Evolutionary conservation across 1,140 invertebrate genomes (phyloP).

Genomic region (Spodoptera frugiperda): DNA sequence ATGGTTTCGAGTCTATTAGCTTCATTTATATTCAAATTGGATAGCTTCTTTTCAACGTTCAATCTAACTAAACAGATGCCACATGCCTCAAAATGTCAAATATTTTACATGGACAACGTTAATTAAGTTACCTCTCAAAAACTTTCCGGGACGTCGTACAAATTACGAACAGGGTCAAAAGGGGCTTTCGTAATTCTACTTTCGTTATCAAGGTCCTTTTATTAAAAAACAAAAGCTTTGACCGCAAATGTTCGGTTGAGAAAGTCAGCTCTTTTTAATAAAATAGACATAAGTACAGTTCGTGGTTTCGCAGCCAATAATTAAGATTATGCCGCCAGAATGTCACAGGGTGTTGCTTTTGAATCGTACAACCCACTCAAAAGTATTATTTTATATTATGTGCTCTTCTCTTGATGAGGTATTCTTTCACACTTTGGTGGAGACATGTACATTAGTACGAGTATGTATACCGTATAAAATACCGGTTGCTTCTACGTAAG

Average conservation of each 20-base stretch:
- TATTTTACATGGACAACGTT: conserved; percentile 8
- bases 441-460: no score
- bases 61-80: not conserved
- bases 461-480: no score
- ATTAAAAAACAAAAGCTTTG: conserved; percentile 16
- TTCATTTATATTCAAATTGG: conserved; percentile 12
- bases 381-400: no score
- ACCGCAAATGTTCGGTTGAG: not conserved
- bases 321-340: no score
- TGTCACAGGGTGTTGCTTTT: no score
- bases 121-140: conserved; percentile 17
- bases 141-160: conserved; percentile 16
- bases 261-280: conserved; percentile 10
- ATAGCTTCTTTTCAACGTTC: not conserved
- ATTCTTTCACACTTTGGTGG: no score
- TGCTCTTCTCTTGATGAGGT: no score
- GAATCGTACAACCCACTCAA: no score
- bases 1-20: not conserved
- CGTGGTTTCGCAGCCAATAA: not conserved
- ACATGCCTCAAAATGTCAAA: conserved; percentile 4
- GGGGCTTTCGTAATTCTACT: not conserved
- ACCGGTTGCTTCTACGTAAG: no score
- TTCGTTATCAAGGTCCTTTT: not conserved
- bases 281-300: conserved; percentile 5
- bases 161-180: conserved; percentile 7